Conservation (phyloP, 1,140 invertebrate genomes). For the Delia radicum region DNA sequence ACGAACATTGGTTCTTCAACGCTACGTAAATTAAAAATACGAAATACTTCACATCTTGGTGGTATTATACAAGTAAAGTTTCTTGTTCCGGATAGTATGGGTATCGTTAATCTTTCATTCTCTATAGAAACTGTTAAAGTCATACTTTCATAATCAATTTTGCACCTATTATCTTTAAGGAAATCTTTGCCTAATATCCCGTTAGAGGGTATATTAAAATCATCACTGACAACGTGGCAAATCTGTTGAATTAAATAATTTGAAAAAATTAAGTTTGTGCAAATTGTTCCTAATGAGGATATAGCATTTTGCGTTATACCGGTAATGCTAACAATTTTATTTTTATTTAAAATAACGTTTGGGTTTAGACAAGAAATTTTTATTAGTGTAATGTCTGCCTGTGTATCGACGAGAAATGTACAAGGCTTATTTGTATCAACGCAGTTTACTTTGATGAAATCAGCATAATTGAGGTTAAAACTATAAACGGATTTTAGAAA, state of each 20-base stretch:
- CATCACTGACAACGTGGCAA: not conserved
- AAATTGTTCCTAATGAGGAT: not conserved
- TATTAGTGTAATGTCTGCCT: not conserved
- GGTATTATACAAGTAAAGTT: not conserved
- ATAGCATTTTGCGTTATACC: not conserved
- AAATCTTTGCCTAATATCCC: not conserved
- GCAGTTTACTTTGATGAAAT: no score
- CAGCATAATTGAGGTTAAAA: not conserved
- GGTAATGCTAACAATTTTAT: not conserved
- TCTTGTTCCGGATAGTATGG: not conserved
- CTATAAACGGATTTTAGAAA: not conserved
- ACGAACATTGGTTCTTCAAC: not conserved
- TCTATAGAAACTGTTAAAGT: not conserved
- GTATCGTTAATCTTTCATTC: not conserved
- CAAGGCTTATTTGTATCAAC: not conserved
- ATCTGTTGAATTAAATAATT: not conserved
- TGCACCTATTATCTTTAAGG: not conserved
- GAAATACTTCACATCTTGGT: not conserved
- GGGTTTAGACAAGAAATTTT: not conserved
- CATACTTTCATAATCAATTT: not conserved
- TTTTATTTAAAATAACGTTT: not conserved
- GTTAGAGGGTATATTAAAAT: not conserved
- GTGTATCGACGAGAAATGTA: not conserved
- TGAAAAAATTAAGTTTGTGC: not conserved
- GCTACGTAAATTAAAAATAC: not conserved